These are phyloP conservation scores for Heliconius cydno DNA, from an alignment of 2,888 invertebrate species.

Conservation along the genomic window DNA sequence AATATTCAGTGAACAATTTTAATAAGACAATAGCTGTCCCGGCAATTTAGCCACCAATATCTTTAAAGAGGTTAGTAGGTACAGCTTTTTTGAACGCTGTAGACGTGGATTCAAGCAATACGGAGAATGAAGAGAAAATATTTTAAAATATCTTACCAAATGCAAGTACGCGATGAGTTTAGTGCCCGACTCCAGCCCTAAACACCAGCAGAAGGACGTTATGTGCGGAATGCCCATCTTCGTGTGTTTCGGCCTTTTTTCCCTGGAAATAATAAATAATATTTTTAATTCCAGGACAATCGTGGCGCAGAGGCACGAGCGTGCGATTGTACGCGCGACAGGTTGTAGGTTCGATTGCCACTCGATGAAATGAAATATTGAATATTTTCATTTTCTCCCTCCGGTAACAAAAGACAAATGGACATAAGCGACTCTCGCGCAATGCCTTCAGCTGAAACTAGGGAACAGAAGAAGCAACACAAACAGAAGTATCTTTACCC, in stretches of 20 bases:
- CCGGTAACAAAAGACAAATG: background rate
- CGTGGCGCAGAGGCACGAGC: background rate
- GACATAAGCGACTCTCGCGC: background rate
- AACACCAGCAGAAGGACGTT: slow-evolving; percentile 74
- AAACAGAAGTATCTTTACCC: background rate
- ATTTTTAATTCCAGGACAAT: background rate
- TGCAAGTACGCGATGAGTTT: slow-evolving; percentile 65
- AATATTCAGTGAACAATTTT: too few relatives aligned
- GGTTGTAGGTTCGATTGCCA: background rate
- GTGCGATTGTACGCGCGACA: background rate
- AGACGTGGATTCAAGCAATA: too few relatives aligned
- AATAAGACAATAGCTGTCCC: too few relatives aligned
- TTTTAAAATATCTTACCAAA: slow-evolving; percentile 58
- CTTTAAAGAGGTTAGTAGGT: too few relatives aligned
- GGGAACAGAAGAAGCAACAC: too few relatives aligned
- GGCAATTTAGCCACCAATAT: too few relatives aligned
- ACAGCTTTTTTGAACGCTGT: too few relatives aligned
- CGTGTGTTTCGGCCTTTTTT: slow-evolving; percentile 34
- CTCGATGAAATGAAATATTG: background rate
- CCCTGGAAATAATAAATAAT: slow-evolving; percentile 51
- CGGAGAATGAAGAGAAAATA: background rate
- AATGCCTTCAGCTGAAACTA: background rate
- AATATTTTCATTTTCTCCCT: background rate
- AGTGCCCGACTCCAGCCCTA: slow-evolving; percentile 70
- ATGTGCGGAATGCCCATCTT: slow-evolving; percentile 72